Evolutionary conservation across 2,113 vertebrate genomes (phyloP).

Genomic region (Struthio camelus): DNA sequence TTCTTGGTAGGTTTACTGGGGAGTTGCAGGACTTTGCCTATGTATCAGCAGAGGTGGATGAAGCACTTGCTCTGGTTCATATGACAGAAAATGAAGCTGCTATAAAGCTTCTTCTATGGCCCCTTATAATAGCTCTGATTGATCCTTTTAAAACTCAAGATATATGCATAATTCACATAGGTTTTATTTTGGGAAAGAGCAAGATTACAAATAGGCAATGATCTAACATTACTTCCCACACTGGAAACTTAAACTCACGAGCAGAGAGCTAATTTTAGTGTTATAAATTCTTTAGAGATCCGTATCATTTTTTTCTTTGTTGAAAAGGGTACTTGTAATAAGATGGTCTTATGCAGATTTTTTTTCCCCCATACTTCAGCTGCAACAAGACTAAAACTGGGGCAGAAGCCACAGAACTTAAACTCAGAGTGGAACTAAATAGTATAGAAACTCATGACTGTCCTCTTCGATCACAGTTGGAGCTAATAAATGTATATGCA

Average conservation of each 20-base stretch:
- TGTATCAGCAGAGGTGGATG: neutral
- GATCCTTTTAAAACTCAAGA: slow-evolving; percentile 1
- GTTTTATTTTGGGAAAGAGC: slow-evolving; percentile 47
- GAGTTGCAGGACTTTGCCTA: neutral
- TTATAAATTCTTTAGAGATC: neutral
- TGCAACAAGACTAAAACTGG: neutral
- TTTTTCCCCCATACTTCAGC: neutral
- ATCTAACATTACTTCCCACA: slow-evolving; percentile 49
- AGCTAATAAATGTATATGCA: neutral
- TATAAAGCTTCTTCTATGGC: neutral
- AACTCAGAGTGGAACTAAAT: neutral
- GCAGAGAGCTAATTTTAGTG: slow-evolving; percentile 31
- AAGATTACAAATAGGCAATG: slow-evolving; percentile 38
- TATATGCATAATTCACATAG: slow-evolving; percentile 8
- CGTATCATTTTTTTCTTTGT: neutral
- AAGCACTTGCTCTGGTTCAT: neutral
- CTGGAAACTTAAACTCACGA: slow-evolving; percentile 24
- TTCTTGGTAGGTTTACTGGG: neutral
- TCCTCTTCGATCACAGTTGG: neutral
- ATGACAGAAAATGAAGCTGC: neutral
- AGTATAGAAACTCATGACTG: neutral
- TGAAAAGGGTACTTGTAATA: neutral
- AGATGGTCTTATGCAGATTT: neutral
- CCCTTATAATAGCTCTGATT: neutral
- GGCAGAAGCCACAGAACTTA: neutral